Base-by-base conservation (phyloP, 2,888 invertebrate species). In the Trachelus iudaicus region DNA sequence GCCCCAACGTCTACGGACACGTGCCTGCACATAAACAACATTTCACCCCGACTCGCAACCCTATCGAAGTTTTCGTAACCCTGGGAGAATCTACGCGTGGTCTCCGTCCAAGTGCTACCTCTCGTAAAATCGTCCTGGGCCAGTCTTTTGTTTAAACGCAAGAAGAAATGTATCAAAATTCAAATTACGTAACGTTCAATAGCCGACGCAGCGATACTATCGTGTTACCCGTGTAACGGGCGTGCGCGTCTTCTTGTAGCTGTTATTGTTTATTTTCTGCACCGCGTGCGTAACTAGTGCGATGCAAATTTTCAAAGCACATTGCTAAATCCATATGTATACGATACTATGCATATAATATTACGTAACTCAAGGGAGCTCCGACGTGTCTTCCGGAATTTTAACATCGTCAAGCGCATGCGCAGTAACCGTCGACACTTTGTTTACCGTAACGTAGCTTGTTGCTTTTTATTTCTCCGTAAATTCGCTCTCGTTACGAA, bases 11-110 rank as follows among this genome's bases (percentile, higher is more conserved):
- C 71, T 79, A 73, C 76, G 82, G 86, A 84, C 87, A 87, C 87
- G 85, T 85, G 86, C 85, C 84, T 74, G 75, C 79, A 79, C 83
- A 85, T 85, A 87, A 88, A 87, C 87, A 87, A 84, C 81, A 85
- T 82, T 83, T 80, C 80, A 76, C 82, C 81, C 80, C 80, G 83
- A 78, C 80, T 78, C 81, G 79, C 82, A 84, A 82, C 78, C 76
- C 76, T 76, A 69, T 33, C 75, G 80, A 77, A 78, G 34, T 80
- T 84, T 79, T 77, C 78, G 69, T 69, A 69, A 56, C 56, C 6
- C 23, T 9, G 15, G 15, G 15, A 23, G 15, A 40, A 56, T 56
- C 9, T 56, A 23, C 56, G 23, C 37, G 37, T n/a, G n/a, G n/a
- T 37, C 37, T 13, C 4, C 37, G 37, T 37, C 15, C 35, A 12